phyloP scores from a whole-genome alignment of 2,888 invertebrate genomes.

The Ectemnius continuus region DNA sequence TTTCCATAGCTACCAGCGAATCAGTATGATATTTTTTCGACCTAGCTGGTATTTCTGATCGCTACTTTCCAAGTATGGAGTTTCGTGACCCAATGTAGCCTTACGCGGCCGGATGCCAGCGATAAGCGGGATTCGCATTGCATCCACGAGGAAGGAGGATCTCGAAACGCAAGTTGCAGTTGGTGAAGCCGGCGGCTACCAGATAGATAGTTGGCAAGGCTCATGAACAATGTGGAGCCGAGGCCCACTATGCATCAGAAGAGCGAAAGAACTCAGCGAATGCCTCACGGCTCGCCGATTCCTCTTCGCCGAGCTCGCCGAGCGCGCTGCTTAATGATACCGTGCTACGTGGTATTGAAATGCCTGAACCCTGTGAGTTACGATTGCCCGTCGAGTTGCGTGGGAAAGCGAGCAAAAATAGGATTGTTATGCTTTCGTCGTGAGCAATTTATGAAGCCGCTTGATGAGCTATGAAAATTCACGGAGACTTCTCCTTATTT shows the following conservation, averaged over 20 bases:
- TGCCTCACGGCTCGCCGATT: too few species aligned
- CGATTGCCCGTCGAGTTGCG: not conserved
- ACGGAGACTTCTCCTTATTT: too few species aligned
- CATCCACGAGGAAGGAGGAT: slow-evolving; percentile 14
- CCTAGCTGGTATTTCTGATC: too few species aligned
- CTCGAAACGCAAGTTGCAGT: not conserved
- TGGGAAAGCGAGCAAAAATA: slow-evolving; percentile 1
- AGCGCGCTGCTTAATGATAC: not conserved
- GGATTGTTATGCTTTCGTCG: not conserved
- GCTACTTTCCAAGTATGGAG: too few species aligned
- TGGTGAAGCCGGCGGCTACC: slow-evolving; percentile 38
- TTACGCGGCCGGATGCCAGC: slow-evolving; percentile 13
- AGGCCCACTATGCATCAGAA: slow-evolving; percentile 11
- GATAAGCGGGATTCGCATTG: slow-evolving; percentile 30
- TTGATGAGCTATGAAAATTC: too few species aligned
- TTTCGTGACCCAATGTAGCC: too few species aligned
- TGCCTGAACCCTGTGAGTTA: not conserved
- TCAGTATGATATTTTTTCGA: too few species aligned
- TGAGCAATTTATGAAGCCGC: too few species aligned
- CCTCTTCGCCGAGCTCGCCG: too few species aligned
- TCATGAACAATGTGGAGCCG: slow-evolving; percentile 43
- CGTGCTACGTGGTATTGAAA: slow-evolving; percentile 1
- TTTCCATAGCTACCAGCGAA: too few species aligned
- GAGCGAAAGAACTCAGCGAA: not conserved
- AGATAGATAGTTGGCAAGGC: slow-evolving; percentile 42